Evolutionary conservation across 2,113 vertebrate species (phyloP), one percentile per base, ranked within the genome.

Genomic region (Rhodinocichla rosea): DNA sequence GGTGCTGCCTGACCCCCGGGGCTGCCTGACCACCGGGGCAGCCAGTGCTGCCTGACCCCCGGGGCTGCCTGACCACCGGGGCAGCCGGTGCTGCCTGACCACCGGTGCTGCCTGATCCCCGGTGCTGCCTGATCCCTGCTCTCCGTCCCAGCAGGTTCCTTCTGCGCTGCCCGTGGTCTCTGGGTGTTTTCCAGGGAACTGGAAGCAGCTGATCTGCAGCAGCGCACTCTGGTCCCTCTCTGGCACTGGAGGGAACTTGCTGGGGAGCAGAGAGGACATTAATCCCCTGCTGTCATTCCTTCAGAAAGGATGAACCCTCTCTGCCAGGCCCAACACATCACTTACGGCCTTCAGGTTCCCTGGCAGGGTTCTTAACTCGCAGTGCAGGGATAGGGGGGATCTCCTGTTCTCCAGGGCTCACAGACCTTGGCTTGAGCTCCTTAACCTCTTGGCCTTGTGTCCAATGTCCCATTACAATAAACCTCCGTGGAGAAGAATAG

Each of bases 331-430:
- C 12, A 20, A 5, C 18, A 1, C 42, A 4, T 37, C 57, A 7
- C 33, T n/a, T 3, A 2, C 0, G 0, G 42, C 62, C 44, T 10
- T 1, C 2, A 27, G 8, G 13, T 6, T 45, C 64, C 33, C 7
- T 19, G 52, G 18, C 22, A 1, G 3, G 33, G 7, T 2, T 23
- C 57, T 22, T 2, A 2, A 18, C 40, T 23, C 0, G 0, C 39
- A 9, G 49, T 1, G 49, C 33, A 10, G 42, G 4, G 2, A 0
- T 18, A 32, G 30, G 47, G 9, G n/a, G 64, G 22, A 22, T 16
- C 81, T 65, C 59, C 24, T 0, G 0, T 2, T 35, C 71, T n/a
- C 40, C 86, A 28, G 59, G 42, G 59, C 63, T 81, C 83, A 5
- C 35, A 28, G 50, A 32, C 50, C 59, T 86, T 12, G 63, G 28